Percentiles rank a stretch among this genome's conserved stretches.
Conservation (phyloP, 37 sponge, comb jelly and placozoan species). For the Mnemiopsis leidyi region DNA sequence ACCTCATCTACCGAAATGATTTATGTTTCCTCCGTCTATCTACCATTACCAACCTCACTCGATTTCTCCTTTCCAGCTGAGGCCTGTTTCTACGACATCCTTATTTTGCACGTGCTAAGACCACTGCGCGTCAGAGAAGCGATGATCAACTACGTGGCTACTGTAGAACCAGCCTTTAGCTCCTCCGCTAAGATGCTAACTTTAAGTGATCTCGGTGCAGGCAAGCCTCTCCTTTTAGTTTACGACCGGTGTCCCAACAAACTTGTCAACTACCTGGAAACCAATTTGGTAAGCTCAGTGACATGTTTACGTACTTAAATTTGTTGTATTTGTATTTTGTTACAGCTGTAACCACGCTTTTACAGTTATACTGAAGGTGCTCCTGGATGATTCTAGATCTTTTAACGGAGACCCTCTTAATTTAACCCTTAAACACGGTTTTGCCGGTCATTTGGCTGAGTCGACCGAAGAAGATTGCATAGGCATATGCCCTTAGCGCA, state of each 20-base stretch:
- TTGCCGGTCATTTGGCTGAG: no score
- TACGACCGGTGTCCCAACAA: slow-evolving; percentile 48
- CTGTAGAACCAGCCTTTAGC: slow-evolving; percentile 4
- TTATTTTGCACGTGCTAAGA: slow-evolving; percentile 50
- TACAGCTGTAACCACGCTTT: no score
- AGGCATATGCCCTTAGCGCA: no score
- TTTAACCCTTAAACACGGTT: no score
- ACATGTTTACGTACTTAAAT: no score
- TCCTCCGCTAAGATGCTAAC: neutral
- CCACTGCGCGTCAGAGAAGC: slow-evolving; percentile 60
- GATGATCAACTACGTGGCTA: slow-evolving; percentile 1
- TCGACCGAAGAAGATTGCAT: no score
- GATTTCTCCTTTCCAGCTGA: slow-evolving; percentile 14
- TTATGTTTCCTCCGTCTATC: neutral
- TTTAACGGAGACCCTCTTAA: no score
- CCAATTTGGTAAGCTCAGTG: slow-evolving; percentile 41
- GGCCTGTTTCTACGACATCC: slow-evolving; percentile 52
- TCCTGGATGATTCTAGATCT: no score
- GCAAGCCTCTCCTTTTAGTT: neutral
- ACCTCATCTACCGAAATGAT: neutral
- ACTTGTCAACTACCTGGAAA: slow-evolving; percentile 41
- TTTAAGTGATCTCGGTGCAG: neutral
- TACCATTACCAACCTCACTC: neutral
- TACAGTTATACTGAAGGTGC: no score
- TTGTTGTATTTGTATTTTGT: no score